A percentile compares a stretch with the other conserved stretches of the same genome.
Evolutionary conservation across 2,797 vertebrate species (phyloP).

Genomic region (Margarornis squamiger): DNA sequence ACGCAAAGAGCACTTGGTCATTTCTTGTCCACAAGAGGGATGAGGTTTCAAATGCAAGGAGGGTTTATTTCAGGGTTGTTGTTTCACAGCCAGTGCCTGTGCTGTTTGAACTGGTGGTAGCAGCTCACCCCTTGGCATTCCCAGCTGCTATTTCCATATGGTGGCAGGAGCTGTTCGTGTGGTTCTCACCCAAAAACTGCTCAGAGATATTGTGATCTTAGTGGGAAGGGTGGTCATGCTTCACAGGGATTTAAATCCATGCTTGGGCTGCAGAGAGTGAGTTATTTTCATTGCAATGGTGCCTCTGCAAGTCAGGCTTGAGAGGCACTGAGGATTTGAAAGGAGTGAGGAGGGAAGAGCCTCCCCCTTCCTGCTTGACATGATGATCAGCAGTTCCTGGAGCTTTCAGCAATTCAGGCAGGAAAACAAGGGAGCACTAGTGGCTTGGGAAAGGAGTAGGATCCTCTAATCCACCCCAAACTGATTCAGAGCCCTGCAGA

Average conservation of each 20-base stretch:
- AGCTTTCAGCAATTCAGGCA: neutral
- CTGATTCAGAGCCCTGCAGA: neutral
- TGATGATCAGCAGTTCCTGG: neutral
- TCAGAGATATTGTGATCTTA: accelerated
- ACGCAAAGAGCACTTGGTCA: neutral
- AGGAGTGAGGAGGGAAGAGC: neutral
- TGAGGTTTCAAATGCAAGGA: neutral
- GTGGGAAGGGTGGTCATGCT: neutral
- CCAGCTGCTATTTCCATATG: neutral
- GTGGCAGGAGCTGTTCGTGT: neutral
- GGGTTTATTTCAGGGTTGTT: neutral
- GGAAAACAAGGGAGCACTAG: neutral
- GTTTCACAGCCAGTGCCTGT: neutral
- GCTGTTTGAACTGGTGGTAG: neutral
- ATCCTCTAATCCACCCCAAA: neutral
- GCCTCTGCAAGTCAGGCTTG: neutral
- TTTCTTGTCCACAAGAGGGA: neutral
- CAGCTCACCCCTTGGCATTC: accelerated
- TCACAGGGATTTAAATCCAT: neutral
- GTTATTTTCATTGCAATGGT: neutral
- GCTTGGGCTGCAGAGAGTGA: no score
- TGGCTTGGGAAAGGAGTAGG: neutral
- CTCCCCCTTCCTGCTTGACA: neutral
- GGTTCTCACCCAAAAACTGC: neutral
- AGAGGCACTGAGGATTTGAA: neutral